phyloP scores from a whole-genome alignment of 1,140 invertebrate species.

The Drosophila grimshawi region DNA sequence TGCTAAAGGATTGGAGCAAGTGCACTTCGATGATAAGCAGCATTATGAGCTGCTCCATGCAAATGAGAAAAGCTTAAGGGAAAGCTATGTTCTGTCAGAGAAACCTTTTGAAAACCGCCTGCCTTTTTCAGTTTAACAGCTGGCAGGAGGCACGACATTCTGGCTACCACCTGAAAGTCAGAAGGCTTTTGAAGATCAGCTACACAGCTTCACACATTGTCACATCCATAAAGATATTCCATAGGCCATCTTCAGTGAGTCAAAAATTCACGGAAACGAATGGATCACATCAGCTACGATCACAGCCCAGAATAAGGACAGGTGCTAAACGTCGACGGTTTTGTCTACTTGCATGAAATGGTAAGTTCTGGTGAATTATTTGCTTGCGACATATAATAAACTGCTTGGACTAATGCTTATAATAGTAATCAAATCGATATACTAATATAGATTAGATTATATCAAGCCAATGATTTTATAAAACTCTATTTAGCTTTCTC shows the following conservation, averaged over 20 bases:
- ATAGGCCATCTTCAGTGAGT: constrained; percentile 85
- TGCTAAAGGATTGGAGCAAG: not conserved
- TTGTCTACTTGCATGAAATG: constrained; percentile 86
- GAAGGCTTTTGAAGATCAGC: constrained; percentile 45
- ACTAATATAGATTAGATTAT: constrained; percentile 9
- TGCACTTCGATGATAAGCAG: not conserved
- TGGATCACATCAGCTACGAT: constrained; percentile 88
- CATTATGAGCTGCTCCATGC: not conserved
- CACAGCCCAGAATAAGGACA: constrained; percentile 87
- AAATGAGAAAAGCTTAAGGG: not conserved
- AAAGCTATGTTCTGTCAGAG: not conserved
- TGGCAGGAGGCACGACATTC: constrained; percentile 66
- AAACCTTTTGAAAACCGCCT: not conserved
- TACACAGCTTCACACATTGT: constrained; percentile 63
- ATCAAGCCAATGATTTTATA: constrained; percentile 76
- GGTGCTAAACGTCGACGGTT: constrained; percentile 89
- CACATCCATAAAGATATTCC: constrained; percentile 72
- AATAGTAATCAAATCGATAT: constrained; percentile 75
- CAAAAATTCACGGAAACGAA: constrained; percentile 88
- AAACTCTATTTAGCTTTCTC: no score
- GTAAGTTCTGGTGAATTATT: constrained; percentile 55
- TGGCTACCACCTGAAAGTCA: constrained; percentile 58
- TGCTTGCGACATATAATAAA: not conserved
- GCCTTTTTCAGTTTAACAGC: constrained; percentile 56
- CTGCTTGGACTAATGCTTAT: not conserved